Evolutionary conservation across 2,797 vertebrate genomes (phyloP).

Genomic region (Euthynnus affinis): DNA sequence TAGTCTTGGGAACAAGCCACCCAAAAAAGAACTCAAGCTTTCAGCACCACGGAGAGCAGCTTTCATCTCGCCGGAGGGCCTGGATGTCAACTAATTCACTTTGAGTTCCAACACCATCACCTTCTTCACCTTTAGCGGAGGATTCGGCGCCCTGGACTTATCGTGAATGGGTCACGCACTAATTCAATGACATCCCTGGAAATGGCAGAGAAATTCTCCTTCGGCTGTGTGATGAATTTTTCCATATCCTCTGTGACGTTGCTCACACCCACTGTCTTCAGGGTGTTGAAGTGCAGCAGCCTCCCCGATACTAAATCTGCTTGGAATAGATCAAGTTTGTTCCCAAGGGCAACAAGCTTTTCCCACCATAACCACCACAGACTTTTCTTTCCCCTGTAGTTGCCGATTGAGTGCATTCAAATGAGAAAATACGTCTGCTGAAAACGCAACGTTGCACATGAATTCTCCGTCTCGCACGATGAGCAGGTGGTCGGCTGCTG

Average conservation of each 20-base stretch:
- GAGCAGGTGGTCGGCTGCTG: conserved; percentile 2
- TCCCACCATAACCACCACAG: background rate
- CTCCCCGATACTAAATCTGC: conserved; percentile 10
- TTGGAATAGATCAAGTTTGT: conserved; percentile 11
- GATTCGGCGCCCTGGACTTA: conserved; percentile 6
- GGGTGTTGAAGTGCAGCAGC: conserved; percentile 28
- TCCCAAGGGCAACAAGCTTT: conserved; percentile 2
- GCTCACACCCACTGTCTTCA: background rate
- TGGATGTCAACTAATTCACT: conserved; percentile 4
- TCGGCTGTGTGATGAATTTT: background rate
- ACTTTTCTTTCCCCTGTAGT: background rate
- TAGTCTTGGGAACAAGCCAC: background rate
- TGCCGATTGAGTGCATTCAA: background rate
- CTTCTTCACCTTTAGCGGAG: background rate
- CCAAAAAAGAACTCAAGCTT: background rate
- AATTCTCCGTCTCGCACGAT: conserved; percentile 20
- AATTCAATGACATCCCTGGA: conserved; percentile 33
- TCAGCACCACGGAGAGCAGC: conserved; percentile 27
- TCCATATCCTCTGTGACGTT: conserved; percentile 7
- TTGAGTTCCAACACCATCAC: conserved; percentile 16
- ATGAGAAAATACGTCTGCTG: conserved; percentile 9
- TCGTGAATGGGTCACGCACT: conserved; percentile 8
- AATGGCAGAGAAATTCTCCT: conserved; percentile 25
- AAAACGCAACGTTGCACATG: conserved; percentile 18
- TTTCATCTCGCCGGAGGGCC: background rate